Base-by-base conservation (phyloP, 2,797 vertebrate genomes). In the Schizothorax lantsangensis region DNA sequence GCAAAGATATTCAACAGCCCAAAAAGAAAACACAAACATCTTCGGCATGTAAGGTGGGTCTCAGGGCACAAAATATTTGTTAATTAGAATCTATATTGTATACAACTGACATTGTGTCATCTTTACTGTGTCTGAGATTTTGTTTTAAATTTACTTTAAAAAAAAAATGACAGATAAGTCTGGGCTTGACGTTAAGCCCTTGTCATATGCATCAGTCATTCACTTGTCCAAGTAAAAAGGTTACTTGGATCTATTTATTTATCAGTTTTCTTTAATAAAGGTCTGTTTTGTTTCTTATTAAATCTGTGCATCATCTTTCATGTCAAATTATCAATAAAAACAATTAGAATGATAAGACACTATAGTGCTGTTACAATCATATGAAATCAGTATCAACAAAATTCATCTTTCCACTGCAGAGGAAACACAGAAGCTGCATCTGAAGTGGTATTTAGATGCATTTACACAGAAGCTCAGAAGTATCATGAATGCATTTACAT, bases 1-100 rank as follows among this genome's bases (percentile, higher is more conserved):
- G 33, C 11, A n/a, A 59, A 72, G 19, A 79, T 26, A 85, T 21
- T 45, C 7, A 47, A 26, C 84, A 85, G 47, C 26, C 49, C 64
- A 33, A 74, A 30, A 11, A 81, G 30, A 59, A 49, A 52, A 71
- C 68, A 86, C 45, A 45, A 79, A 59, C 83, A 79, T 69, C 78
- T 40, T 81, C 54, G 15, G 6, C 33, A 66, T 66, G 40, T 23
- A 64, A 86, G 79, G 79, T 74, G 23, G 57, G 78, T 78, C 30
- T 84, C 2, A 1, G 69, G 5, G 36, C 1, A 9, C 1, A n/a
- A 64, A 49, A 36, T 75, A 52, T 74, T n/a, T 62, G 3, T 40
- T 3, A 38, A 49, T 75, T 74, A 33, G 45, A 54, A 21, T 77
- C 1, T 47, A 74, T 74, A 26, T 47, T 74, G 12, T 45, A 47